Percentiles rank a stretch among this genome's conserved stretches.
Conservation (phyloP, 2,797 vertebrate genomes). For the Hephaestus fuliginosus region DNA sequence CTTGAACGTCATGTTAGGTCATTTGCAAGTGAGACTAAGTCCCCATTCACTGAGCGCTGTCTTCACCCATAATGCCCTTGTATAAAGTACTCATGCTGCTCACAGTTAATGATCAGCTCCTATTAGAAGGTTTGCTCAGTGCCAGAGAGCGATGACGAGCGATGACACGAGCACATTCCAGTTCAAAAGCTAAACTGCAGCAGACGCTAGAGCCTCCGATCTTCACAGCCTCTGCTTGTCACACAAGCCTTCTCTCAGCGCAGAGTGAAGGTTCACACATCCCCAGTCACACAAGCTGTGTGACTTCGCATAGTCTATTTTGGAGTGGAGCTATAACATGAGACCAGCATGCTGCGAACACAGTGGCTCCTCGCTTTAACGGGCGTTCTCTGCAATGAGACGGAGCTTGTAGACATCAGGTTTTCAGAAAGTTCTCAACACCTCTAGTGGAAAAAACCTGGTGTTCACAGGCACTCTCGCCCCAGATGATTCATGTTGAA, state of each 20-base stretch:
- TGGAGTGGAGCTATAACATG: conserved; percentile 35
- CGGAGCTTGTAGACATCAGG: not conserved
- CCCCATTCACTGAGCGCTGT: conserved; percentile 15
- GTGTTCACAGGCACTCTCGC: conserved; percentile 2
- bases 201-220: conserved; percentile 8
- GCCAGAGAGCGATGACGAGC: conserved; percentile 15
- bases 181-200: conserved; percentile 38
- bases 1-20: conserved; percentile 13
- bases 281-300: conserved; percentile 47
- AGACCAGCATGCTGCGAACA: conserved; percentile 35
- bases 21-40: conserved; percentile 34
- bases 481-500: not conserved
- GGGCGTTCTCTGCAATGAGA: conserved; percentile 11
- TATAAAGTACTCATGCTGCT: not conserved
- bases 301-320: conserved; percentile 76
- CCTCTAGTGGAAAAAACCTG: conserved; percentile 3
- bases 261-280: conserved; percentile 58
- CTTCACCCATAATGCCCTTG: not conserved
- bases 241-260: conserved; percentile 26
- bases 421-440: conserved; percentile 6
- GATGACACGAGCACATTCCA: conserved; percentile 36
- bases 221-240: conserved; percentile 53
- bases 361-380: not conserved
- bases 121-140: conserved; percentile 9
- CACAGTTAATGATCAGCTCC: conserved; percentile 5